A percentile compares a stretch with the other conserved stretches of the same genome.
Conservation (phyloP, 2,797 vertebrate species). For the Platyrinchus mystaceus region DNA sequence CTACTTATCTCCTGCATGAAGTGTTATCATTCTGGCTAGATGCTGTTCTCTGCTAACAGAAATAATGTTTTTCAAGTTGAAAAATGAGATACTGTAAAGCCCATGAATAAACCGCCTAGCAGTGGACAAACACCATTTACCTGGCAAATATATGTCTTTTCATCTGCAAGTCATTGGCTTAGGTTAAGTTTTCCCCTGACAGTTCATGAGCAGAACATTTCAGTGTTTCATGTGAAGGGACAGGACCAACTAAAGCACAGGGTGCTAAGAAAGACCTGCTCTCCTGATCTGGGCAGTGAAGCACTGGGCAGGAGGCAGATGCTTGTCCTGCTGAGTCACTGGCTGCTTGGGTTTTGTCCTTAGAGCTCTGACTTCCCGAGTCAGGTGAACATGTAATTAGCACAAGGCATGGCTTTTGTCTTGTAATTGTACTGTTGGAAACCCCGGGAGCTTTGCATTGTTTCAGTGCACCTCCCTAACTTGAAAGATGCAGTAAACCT, state of each 20-base stretch:
- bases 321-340: neutral
- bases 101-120: neutral
- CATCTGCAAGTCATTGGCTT: neutral
- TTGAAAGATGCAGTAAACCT: neutral
- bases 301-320: neutral
- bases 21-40: neutral
- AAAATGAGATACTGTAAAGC: neutral
- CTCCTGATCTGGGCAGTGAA: accelerated
- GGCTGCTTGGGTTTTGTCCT: neutral
- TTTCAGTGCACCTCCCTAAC: neutral
- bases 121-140: neutral
- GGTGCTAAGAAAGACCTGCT: neutral
- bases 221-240: accelerated
- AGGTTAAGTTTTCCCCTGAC: neutral
- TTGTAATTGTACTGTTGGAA: neutral
- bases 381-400: neutral
- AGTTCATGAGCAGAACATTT: neutral
- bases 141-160: neutral
- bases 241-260: neutral
- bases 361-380: neutral
- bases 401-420: neutral
- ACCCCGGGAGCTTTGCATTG: neutral
- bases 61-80: neutral
- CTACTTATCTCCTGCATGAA: neutral
- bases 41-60: neutral